Conservation (phyloP, 2,113 vertebrate genomes). For the Talpa occidentalis region DNA sequence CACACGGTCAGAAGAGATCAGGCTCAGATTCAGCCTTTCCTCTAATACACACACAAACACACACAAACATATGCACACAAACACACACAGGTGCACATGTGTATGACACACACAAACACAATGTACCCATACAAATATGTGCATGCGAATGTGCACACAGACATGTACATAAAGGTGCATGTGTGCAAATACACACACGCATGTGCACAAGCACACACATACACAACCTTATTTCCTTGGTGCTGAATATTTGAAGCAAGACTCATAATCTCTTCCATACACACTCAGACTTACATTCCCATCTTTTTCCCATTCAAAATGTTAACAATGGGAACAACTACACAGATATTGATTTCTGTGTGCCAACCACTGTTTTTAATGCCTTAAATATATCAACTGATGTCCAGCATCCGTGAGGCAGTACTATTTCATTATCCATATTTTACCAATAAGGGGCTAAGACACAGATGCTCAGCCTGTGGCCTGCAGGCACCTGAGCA, state of each 20-base stretch:
- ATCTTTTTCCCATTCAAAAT: slow-evolving; percentile 12
- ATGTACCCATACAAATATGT: neutral
- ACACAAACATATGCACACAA: neutral
- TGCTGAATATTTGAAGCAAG: neutral
- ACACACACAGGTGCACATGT: neutral
- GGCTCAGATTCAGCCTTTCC: neutral
- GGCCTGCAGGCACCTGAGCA: neutral
- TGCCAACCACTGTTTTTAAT: slow-evolving; percentile 22
- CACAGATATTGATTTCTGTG: slow-evolving; percentile 33
- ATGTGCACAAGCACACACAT: no score
- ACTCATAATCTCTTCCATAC: neutral
- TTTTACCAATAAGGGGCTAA: neutral
- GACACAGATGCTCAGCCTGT: neutral
- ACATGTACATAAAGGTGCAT: neutral
- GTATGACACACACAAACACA: no score
- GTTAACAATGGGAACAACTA: slow-evolving; percentile 7
- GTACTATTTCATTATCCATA: neutral
- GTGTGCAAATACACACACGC: no score
- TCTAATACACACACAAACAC: neutral
- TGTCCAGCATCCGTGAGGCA: neutral
- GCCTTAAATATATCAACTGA: neutral
- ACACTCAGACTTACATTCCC: neutral
- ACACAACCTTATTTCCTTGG: neutral
- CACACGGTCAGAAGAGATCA: neutral
- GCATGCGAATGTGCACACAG: neutral